These are phyloP conservation scores for Psix sp. DNA, from an alignment of 1,140 invertebrate genomes.

Conservation along the genomic window DNA sequence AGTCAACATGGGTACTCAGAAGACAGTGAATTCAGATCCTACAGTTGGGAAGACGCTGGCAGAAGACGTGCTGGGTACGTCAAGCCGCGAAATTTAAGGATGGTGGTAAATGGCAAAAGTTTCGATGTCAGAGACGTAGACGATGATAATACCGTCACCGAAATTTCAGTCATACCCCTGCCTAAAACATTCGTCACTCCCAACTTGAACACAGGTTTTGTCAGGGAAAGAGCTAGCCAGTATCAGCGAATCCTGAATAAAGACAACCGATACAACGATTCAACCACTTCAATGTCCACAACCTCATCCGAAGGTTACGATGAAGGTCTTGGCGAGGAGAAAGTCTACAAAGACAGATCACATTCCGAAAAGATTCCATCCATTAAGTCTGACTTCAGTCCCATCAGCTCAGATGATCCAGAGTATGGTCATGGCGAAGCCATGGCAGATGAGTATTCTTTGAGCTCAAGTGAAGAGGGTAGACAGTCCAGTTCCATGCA, in stretches of 20 bases:
- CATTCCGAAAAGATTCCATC: constrained; percentile 74
- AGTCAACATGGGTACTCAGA: constrained; percentile 75
- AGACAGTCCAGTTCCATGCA: constrained; percentile 66
- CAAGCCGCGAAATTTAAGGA: constrained; percentile 78
- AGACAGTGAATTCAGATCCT: constrained; percentile 58
- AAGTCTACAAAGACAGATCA: constrained; percentile 75
- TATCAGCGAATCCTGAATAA: constrained; percentile 77
- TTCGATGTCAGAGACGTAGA: constrained; percentile 81
- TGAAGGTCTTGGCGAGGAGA: constrained; percentile 77
- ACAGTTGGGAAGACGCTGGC: constrained; percentile 65
- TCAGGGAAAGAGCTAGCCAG: constrained; percentile 76
- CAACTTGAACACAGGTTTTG: constrained; percentile 72
- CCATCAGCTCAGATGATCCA: constrained; percentile 75
- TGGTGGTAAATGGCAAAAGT: constrained; percentile 79
- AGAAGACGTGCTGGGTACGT: constrained; percentile 69
- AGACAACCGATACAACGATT: constrained; percentile 72
- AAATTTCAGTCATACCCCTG: constrained; percentile 78
- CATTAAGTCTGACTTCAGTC: constrained; percentile 72
- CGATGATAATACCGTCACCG: constrained; percentile 79
- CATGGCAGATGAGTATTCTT: constrained; percentile 81
- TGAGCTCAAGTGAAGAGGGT: constrained; percentile 79
- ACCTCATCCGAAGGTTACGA: constrained; percentile 78
- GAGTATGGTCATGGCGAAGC: constrained; percentile 82
- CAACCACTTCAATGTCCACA: constrained; percentile 74
- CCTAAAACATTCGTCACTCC: constrained; percentile 72